Conservation (phyloP, 2,113 vertebrate genomes). For the Tonatia bakeri region DNA sequence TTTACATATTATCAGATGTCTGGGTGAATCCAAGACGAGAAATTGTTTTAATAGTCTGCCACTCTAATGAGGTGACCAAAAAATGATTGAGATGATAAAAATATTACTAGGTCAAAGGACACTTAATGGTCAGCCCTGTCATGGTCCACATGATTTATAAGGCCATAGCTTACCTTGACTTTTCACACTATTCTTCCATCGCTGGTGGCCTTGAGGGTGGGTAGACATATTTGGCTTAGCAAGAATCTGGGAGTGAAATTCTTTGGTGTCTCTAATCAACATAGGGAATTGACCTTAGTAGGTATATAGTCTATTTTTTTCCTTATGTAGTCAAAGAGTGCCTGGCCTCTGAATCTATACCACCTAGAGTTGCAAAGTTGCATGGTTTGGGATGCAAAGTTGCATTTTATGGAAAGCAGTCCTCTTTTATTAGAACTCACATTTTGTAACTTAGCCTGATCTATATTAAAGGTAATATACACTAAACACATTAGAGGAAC, state of each 20-base stretch:
- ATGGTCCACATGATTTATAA: background rate
- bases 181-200: conserved; percentile 13
- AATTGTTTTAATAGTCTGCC: background rate
- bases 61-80: conserved; percentile 28
- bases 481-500: background rate
- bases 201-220: conserved; percentile 37
- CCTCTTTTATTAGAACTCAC: conserved; percentile 27
- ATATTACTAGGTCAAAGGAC: conserved; percentile 23
- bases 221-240: conserved; percentile 44
- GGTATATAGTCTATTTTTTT: conserved; percentile 44
- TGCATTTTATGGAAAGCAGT: conserved; percentile 20
- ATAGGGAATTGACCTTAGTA: background rate
- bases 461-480: conserved; percentile 20
- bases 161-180: conserved; percentile 11
- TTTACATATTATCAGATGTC: conserved; percentile 42
- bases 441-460: conserved; percentile 30
- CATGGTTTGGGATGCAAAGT: background rate
- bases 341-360: conserved; percentile 44
- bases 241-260: conserved; percentile 42
- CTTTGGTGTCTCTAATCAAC: conserved; percentile 57
- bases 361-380: conserved; percentile 22
- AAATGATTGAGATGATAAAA: conserved; percentile 21
- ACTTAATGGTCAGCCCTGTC: background rate
- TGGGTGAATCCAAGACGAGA: background rate
- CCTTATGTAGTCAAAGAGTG: background rate